Conservation (phyloP, 92 coral and sea anemone genomes). For the Parazoanthus darwini region DNA sequence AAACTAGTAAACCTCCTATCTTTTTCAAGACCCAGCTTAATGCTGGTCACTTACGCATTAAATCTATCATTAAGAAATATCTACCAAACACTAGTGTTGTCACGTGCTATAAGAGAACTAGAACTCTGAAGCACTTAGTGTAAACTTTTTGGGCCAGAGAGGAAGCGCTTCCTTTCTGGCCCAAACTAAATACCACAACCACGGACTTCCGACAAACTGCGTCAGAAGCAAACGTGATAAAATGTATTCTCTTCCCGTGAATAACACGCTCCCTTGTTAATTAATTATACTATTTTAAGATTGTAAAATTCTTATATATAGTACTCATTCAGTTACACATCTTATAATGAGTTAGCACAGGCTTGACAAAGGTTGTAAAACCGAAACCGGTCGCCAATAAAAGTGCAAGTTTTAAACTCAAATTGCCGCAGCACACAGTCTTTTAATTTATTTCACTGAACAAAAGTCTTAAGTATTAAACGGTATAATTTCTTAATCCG, state of each 20-base stretch:
- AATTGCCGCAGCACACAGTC: not conserved
- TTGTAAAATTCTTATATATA: conserved; percentile 3
- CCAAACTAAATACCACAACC: not conserved
- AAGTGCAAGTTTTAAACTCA: not conserved
- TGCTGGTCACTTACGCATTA: too few species aligned
- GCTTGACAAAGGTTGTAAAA: too few species aligned
- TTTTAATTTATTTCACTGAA: not conserved
- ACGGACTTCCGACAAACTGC: not conserved
- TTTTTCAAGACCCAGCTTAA: not conserved
- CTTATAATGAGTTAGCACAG: not conserved
- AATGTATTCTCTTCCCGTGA: not conserved
- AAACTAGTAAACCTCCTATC: conserved; percentile 25
- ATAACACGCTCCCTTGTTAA: not conserved
- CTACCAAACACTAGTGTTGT: too few species aligned
- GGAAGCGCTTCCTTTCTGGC: conserved; percentile 4
- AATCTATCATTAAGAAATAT: too few species aligned
- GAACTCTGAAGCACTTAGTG: too few species aligned
- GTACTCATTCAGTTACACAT: not conserved
- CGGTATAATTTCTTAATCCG: too few species aligned
- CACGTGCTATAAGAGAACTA: too few species aligned
- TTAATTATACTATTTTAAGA: not conserved
- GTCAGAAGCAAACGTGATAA: too few species aligned
- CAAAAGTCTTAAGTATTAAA: too few species aligned
- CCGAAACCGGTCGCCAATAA: not conserved
- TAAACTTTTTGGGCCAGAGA: not conserved